Base-by-base conservation (phyloP, 2,888 invertebrate species). In the Hyposoter dolosus region DNA sequence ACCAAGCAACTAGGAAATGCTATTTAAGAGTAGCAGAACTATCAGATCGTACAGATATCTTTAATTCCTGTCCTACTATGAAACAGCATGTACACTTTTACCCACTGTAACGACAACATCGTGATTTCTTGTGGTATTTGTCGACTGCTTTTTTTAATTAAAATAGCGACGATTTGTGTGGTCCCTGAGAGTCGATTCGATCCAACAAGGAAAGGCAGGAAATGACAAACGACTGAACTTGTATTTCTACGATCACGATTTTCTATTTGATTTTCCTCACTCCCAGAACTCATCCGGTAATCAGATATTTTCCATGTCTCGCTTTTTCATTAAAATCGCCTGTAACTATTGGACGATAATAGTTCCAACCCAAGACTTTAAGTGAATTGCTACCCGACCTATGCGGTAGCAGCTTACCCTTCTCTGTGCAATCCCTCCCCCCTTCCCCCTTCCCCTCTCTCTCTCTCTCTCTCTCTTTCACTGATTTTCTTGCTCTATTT, bases 191-290 rank as follows among this genome's bases (percentile, higher is more conserved):
- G 40, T 45, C 56, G 65, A 71, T 69, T 71, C 69, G 53, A 28
- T 74, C 78, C 81, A 84, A 88, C 80, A 88, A 83, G 88, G 86
- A 83, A 85, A 88, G 87, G 77, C 88, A 87, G 88, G 88, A 88
- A 88, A 79, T 82, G 74, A 47, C 23, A 45, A 76, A 80, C 69
- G 56, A 17, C 40, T 63, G 66, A 65, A 76, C 65, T 53, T 65
- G 63, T 12, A 56, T 56, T 79, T 28, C 50, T 80, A 53, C 80
- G 84, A 80, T 75, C n/a, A 56, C 75, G 32, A 53, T 50, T n/a
- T 40, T 19, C 35, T 66, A 69, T 56, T 66, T 45, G 71, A 82
- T 71, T 76, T 79, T 60, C 47, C 71, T 74, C 47, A 15, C 75
- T 60, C 71, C 23, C 23, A 28, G 69, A 84, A 77, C 71, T 74